Evolutionary conservation across 2,797 vertebrate species (phyloP).

Genomic region (Coluber constrictor): DNA sequence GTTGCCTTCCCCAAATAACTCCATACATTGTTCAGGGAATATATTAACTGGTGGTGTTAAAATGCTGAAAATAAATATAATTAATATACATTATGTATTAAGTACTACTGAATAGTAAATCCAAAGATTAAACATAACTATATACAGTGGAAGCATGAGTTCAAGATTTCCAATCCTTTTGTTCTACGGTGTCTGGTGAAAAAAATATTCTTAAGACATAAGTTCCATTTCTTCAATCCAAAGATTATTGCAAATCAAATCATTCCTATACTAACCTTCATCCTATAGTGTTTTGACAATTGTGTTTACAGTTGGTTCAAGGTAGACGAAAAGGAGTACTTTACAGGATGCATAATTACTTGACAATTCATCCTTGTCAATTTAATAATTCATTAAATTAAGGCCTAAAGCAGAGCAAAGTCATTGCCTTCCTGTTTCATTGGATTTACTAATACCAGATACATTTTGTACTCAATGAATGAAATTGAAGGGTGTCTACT

Average conservation of each 20-base stretch:
- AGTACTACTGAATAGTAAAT: neutral
- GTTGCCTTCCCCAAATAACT: no score
- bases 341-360: neutral
- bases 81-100: neutral
- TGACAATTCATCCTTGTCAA: neutral
- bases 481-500: neutral
- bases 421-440: neutral
- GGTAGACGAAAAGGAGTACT: neutral
- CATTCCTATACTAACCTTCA: neutral
- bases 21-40: neutral
- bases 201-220: no score
- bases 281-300: neutral
- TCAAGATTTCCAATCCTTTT: neutral
- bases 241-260: neutral
- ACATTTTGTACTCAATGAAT: neutral
- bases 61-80: neutral
- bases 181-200: neutral
- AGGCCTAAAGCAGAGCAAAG: neutral
- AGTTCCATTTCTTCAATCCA: neutral
- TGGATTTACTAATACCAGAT: neutral
- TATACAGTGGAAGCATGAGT: neutral
- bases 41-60: neutral
- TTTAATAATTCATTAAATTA: neutral
- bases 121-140: neutral
- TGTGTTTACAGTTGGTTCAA: neutral